Percentiles rank a stretch among this genome's conserved stretches.
Evolutionary conservation across 2,113 vertebrate species (phyloP).

Genomic region (Halichoerus grypus): DNA sequence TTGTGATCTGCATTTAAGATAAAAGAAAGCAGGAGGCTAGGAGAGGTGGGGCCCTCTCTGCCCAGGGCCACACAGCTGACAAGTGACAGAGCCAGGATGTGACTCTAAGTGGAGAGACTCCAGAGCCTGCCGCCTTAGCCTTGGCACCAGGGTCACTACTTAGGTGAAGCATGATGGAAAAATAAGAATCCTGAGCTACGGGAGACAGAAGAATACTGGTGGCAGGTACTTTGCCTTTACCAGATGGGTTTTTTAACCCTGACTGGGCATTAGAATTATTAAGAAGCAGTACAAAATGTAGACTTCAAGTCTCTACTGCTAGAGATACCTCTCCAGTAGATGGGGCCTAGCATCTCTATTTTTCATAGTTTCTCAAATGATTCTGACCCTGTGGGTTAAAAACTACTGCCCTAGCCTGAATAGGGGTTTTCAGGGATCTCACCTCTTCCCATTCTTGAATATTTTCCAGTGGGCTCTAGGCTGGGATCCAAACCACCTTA

Average conservation of each 20-base stretch:
- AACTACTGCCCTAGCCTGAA: not conserved
- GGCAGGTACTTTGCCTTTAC: not conserved
- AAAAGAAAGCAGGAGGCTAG: not conserved
- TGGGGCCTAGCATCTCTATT: not conserved
- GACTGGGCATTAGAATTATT: not conserved
- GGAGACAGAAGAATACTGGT: not conserved
- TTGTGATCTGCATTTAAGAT: not conserved
- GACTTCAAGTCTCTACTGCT: no score
- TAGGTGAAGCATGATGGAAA: not conserved
- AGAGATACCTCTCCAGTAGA: not conserved
- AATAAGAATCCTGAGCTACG: not conserved
- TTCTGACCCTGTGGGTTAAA: not conserved
- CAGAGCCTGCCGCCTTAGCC: not conserved
- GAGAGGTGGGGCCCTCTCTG: not conserved
- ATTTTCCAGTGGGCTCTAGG: not conserved
- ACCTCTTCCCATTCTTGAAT: not conserved
- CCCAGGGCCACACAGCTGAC: not conserved
- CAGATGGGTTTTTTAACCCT: not conserved
- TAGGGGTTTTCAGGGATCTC: not conserved
- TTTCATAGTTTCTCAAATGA: not conserved
- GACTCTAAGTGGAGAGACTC: not conserved
- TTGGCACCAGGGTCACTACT: not conserved
- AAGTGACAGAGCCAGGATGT: not conserved
- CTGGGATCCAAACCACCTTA: not conserved
- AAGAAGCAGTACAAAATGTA: not conserved